A percentile compares a stretch with the other conserved stretches of the same genome.
phyloP scores from a whole-genome alignment of 2,113 vertebrate species.

The Natator depressus region DNA sequence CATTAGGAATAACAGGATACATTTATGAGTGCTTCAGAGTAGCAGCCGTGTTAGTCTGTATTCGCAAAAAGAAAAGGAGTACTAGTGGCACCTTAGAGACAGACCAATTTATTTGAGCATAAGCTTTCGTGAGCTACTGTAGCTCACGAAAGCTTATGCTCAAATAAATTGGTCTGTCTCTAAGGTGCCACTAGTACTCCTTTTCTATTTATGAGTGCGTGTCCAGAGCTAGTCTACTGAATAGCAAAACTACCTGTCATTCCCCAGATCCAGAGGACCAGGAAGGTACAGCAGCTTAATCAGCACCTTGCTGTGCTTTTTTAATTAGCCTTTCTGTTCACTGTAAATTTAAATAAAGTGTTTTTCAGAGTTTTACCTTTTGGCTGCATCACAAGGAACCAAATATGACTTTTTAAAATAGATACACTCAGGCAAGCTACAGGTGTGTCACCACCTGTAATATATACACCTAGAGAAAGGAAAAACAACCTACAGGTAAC shows the following conservation, averaged over 20 bases:
- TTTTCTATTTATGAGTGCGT: neutral
- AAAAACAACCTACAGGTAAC: neutral
- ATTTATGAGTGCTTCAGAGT: neutral
- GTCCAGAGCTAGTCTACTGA: neutral
- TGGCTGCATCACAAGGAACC: neutral
- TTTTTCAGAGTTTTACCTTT: neutral
- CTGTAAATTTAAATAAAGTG: neutral
- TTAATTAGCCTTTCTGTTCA: neutral
- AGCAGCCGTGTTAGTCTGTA: no score
- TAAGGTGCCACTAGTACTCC: no score
- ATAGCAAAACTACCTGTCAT: neutral
- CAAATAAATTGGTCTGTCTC: no score
- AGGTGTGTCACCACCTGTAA: neutral
- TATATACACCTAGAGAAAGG: neutral
- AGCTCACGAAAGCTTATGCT: no score
- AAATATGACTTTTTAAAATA: neutral
- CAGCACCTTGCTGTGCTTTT: neutral
- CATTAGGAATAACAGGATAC: neutral
- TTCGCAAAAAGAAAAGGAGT: no score
- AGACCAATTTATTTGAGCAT: no score
- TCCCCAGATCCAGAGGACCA: neutral
- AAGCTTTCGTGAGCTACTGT: no score
- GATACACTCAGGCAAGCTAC: neutral
- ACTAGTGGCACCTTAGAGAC: no score
- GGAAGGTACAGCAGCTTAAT: neutral